phyloP scores from a whole-genome alignment of 1,140 invertebrate species.

The Kradibia gibbosae region DNA sequence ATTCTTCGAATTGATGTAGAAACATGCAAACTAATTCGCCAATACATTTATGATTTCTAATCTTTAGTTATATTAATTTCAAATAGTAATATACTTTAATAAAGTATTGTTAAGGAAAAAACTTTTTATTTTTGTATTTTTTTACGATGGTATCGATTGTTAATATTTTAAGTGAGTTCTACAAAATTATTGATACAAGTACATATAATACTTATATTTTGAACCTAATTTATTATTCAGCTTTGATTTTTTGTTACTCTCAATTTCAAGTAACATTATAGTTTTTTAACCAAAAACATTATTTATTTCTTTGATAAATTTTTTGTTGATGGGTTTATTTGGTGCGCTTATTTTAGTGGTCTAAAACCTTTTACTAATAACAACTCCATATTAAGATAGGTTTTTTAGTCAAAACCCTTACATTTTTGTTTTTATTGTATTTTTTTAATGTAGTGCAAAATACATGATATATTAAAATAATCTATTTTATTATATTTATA shows the following conservation, averaged over 20 bases:
- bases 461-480: not conserved
- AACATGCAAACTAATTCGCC: not conserved
- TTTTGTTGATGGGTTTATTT: no score
- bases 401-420: not conserved
- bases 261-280: not conserved
- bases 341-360: not conserved
- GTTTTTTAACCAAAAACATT: not conserved
- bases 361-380: not conserved
- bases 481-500: not conserved
- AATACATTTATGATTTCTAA: not conserved
- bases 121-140: conserved; percentile 25
- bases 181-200: not conserved
- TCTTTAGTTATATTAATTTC: conserved; percentile 5
- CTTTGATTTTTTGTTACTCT: conserved; percentile 13
- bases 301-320: no score
- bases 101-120: conserved; percentile 2
- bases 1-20: not conserved
- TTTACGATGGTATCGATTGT: not conserved
- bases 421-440: not conserved
- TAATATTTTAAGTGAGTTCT: not conserved
- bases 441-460: not conserved
- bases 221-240: not conserved
- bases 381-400: not conserved
- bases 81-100: not conserved
- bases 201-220: not conserved